Conservation (phyloP, 2,113 vertebrate genomes). For the Gallinago undulata region DNA sequence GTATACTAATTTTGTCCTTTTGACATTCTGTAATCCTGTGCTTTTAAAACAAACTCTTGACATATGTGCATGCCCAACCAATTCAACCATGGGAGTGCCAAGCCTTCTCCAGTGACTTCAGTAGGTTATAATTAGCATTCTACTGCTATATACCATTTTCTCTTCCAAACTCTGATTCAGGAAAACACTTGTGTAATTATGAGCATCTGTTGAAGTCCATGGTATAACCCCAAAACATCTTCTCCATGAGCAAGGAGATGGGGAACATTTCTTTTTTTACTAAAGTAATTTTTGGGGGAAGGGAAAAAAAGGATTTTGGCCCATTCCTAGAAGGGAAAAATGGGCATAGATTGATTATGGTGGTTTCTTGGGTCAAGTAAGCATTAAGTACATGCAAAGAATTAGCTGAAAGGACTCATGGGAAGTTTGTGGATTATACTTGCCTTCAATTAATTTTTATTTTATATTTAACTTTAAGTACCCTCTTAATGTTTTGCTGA, state of each 20-base stretch:
- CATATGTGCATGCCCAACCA: neutral
- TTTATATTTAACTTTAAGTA: neutral
- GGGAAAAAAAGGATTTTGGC: neutral
- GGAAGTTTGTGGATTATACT: neutral
- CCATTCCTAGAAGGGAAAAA: neutral
- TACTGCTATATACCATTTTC: neutral
- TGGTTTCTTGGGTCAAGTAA: neutral
- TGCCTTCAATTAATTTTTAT: constrained; percentile 3
- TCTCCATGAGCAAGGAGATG: neutral
- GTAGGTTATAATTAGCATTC: neutral
- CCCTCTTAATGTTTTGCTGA: neutral
- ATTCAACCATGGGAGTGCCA: neutral
- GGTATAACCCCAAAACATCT: neutral
- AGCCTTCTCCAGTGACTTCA: neutral
- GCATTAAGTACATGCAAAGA: neutral
- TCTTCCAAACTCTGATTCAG: neutral
- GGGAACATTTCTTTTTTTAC: neutral
- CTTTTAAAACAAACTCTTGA: constrained; percentile 1
- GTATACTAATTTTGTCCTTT: neutral
- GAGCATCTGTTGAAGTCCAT: neutral
- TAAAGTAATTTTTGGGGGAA: neutral
- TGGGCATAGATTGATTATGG: neutral
- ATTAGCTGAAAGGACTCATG: neutral
- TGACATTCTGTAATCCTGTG: neutral
- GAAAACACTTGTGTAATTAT: neutral